These are phyloP conservation scores for Cephus cinctus DNA, from an alignment of 1,140 invertebrate species.

Conservation along the genomic window DNA sequence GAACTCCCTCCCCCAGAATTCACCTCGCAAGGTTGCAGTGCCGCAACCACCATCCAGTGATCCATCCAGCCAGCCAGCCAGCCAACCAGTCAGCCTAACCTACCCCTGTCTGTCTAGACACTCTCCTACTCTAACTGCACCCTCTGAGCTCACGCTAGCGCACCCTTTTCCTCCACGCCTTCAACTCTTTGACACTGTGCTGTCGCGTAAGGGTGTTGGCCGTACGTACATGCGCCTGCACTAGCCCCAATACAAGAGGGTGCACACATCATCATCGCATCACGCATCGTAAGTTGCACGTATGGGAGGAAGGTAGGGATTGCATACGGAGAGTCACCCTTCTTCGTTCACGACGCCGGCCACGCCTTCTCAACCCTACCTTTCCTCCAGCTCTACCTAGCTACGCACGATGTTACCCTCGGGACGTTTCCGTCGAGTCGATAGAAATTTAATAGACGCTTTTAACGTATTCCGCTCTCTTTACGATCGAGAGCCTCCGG, in stretches of 20 bases:
- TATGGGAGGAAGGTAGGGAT: slow-evolving; percentile 27
- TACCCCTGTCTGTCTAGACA: slow-evolving; percentile 50
- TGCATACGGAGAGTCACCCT: slow-evolving; percentile 24
- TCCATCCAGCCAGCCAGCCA: slow-evolving; percentile 27
- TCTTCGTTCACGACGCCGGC: slow-evolving; percentile 21
- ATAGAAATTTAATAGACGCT: slow-evolving; percentile 35
- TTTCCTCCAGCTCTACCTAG: slow-evolving; percentile 16
- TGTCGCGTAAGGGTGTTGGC: too few relatives aligned
- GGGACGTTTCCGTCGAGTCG: slow-evolving; percentile 19
- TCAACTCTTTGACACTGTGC: too few relatives aligned
- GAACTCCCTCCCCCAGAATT: slow-evolving; percentile 18
- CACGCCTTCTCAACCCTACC: slow-evolving; percentile 32
- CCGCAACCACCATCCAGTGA: slow-evolving; percentile 32
- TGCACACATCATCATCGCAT: slow-evolving; percentile 31
- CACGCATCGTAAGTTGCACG: slow-evolving; percentile 38
- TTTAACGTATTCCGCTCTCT: slow-evolving; percentile 1
- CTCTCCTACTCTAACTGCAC: too few relatives aligned
- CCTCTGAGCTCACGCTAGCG: too few relatives aligned
- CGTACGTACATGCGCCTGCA: slow-evolving; percentile 7
- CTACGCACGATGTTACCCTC: slow-evolving; percentile 12
- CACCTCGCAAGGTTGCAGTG: slow-evolving; percentile 17
- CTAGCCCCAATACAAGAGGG: background rate
- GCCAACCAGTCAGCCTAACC: slow-evolving; percentile 35
- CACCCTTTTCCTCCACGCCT: too few relatives aligned
- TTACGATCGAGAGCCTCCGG: background rate